These are phyloP conservation scores for Bubo blakistoni DNA, from an alignment of 2,113 vertebrate species.

Conservation along the genomic window DNA sequence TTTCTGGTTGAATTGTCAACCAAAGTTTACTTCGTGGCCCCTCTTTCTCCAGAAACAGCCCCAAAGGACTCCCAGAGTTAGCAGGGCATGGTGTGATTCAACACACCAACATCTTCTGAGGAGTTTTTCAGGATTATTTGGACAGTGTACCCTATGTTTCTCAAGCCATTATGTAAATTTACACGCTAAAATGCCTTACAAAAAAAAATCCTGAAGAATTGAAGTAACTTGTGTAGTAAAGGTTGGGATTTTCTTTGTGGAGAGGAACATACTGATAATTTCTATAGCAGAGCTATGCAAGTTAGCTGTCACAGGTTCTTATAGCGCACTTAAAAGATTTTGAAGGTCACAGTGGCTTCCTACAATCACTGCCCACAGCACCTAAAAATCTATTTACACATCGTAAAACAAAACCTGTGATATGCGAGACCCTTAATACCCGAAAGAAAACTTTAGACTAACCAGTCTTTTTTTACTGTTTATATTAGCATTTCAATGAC, in stretches of 20 bases:
- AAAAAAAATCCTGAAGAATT: background rate
- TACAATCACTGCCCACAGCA: background rate
- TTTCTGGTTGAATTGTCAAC: background rate
- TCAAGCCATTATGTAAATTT: background rate
- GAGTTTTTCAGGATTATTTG: background rate
- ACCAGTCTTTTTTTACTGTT: background rate
- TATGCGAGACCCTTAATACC: background rate
- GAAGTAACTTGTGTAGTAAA: background rate
- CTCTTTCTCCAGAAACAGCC: background rate
- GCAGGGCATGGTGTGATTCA: background rate
- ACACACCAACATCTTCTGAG: background rate
- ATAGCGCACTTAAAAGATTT: background rate
- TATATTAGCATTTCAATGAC: background rate
- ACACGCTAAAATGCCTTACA: background rate
- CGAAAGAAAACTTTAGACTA: background rate
- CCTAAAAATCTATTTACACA: background rate
- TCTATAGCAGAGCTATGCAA: background rate
- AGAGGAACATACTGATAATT: too few species aligned
- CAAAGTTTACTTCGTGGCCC: background rate
- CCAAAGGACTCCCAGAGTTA: background rate
- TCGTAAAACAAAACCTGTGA: background rate
- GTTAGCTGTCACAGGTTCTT: rapidly evolving
- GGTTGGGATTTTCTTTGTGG: background rate
- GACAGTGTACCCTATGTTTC: background rate
- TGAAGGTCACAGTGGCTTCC: background rate